Conservation (phyloP, 37 sponge, comb jelly and placozoan genomes). For the Hormiphora californensis region DNA sequence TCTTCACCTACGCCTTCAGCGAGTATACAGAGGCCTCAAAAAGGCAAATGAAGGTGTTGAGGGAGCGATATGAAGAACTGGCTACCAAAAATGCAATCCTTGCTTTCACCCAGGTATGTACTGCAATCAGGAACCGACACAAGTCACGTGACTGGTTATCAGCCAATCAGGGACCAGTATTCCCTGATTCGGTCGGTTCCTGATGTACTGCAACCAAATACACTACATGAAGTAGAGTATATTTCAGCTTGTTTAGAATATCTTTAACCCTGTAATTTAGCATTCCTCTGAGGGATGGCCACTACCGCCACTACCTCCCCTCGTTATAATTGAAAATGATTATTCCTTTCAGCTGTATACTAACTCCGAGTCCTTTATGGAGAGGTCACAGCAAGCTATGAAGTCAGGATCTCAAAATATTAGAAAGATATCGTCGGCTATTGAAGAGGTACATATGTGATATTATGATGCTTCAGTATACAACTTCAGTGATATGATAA, state of each 20-base stretch:
- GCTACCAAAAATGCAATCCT: conserved; percentile 26
- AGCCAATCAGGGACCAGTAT: no score
- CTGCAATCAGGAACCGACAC: neutral
- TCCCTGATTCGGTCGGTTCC: no score
- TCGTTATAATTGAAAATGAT: no score
- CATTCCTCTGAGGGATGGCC: no score
- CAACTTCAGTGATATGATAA: no score
- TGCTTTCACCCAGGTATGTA: neutral
- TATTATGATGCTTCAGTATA: no score
- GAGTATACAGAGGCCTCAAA: neutral
- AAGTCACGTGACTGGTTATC: no score
- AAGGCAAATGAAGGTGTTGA: neutral
- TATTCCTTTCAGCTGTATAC: neutral
- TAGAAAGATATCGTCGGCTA: neutral
- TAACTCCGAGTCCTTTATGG: neutral
- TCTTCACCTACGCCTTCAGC: conserved; percentile 29
- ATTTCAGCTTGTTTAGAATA: no score
- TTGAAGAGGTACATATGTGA: neutral
- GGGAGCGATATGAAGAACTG: neutral
- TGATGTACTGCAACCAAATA: no score
- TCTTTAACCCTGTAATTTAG: no score
- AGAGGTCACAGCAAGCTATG: neutral
- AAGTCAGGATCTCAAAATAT: neutral
- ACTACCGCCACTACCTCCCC: no score
- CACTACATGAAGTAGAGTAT: no score